Conservation (phyloP, 2,113 vertebrate genomes). For the Chascanopsetta lugubris region DNA sequence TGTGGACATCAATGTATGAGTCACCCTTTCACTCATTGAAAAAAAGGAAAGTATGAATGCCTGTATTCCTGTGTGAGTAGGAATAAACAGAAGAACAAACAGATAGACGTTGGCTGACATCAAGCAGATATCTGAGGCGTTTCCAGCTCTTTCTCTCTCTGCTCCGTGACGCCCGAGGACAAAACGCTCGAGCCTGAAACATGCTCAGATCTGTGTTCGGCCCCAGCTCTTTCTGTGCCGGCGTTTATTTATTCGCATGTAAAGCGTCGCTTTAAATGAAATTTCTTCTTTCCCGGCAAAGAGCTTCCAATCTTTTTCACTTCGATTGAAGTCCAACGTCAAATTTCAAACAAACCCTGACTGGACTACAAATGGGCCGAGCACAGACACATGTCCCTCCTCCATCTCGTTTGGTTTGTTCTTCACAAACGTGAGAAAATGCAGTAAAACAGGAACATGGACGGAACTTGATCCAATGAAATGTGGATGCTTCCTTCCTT, state of each 20-base stretch:
- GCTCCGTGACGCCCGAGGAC: constrained; percentile 9
- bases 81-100: constrained; percentile 6
- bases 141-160: constrained; percentile 4
- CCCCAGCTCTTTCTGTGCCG: background rate
- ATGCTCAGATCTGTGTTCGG: background rate
- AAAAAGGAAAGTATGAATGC: too few species aligned
- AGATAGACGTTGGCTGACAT: constrained; percentile 19
- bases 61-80: constrained; percentile 1
- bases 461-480: constrained; percentile 7
- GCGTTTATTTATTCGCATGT: constrained; percentile 1
- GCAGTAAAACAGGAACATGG: too few species aligned
- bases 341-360: constrained; percentile 8
- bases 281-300: background rate
- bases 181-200: constrained; percentile 7
- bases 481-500: background rate
- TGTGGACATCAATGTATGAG: too few species aligned
- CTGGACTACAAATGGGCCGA: background rate
- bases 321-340: background rate
- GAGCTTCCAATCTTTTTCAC: background rate
- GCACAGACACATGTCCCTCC: background rate
- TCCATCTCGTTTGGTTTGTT: background rate
- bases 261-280: constrained; percentile 28
- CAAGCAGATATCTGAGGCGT: constrained; percentile 11
- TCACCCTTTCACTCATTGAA: too few species aligned
- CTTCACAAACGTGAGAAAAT: too few species aligned